Percentiles rank a stretch among this genome's conserved stretches.
Conservation (phyloP, 2,113 vertebrate genomes). For the Chascanopsetta lugubris region DNA sequence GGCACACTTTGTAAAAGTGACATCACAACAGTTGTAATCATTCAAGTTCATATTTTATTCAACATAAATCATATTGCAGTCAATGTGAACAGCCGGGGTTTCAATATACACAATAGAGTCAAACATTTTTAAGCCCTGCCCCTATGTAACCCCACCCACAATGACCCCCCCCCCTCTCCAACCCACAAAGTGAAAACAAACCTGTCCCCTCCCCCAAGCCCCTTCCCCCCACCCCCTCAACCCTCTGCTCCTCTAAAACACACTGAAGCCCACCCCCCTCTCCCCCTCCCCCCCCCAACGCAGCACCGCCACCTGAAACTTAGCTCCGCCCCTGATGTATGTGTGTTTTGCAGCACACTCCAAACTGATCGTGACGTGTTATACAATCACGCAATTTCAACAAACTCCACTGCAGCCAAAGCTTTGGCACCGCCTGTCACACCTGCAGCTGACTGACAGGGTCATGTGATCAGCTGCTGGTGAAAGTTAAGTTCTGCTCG, state of each 20-base stretch:
- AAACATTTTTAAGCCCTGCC: conserved; percentile 70
- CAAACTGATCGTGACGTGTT: too few species aligned
- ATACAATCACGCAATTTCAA: too few species aligned
- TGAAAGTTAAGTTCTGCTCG: background rate
- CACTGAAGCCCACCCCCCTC: too few species aligned
- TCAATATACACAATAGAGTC: conserved; percentile 82
- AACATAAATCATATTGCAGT: conserved; percentile 85
- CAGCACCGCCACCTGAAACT: conserved; percentile 11
- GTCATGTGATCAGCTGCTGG: conserved; percentile 3
- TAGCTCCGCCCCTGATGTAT: conserved; percentile 14
- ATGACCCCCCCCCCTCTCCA: conserved; percentile 5
- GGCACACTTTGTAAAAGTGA: too few species aligned
- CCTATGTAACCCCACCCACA: conserved; percentile 26
- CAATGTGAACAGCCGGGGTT: conserved; percentile 81
- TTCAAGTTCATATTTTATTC: conserved; percentile 84
- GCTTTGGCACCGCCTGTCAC: background rate
- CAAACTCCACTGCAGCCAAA: too few species aligned
- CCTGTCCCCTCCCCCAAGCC: background rate
- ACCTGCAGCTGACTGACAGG: background rate
- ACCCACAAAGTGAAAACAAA: conserved; percentile 28
- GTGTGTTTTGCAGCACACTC: background rate
- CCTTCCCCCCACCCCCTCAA: conserved; percentile 29
- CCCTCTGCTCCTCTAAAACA: conserved; percentile 32
- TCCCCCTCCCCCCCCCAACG: conserved; percentile 30
- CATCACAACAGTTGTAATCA: conserved; percentile 52